phyloP scores from a whole-genome alignment of 2,113 vertebrate species.

The Psophia crepitans region DNA sequence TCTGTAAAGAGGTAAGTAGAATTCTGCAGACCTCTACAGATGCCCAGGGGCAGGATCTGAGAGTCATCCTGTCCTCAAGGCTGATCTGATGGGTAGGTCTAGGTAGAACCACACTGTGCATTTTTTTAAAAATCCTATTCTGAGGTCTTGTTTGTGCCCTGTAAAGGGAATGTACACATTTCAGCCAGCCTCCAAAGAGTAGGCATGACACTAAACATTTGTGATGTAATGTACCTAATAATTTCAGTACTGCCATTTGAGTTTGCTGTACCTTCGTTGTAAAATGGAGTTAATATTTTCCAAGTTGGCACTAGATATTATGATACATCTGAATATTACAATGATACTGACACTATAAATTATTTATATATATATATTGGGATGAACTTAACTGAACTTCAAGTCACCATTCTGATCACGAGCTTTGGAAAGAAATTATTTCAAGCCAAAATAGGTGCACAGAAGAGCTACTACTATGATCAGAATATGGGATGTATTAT shows the following conservation, averaged over 20 bases:
- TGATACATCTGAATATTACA: neutral
- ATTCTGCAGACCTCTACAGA: neutral
- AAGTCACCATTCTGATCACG: neutral
- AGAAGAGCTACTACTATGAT: neutral
- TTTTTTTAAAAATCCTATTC: neutral
- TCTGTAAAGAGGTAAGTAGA: neutral
- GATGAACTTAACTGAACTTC: neutral
- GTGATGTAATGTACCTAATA: neutral
- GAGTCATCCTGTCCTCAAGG: neutral
- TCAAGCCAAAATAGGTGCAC: neutral
- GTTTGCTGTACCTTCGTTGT: neutral
- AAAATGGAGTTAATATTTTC: neutral
- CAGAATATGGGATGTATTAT: neutral
- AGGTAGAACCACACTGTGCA: rapidly evolving
- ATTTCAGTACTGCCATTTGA: neutral
- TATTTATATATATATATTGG: neutral
- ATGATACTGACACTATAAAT: neutral
- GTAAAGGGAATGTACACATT: rapidly evolving
- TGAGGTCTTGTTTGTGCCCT: neutral
- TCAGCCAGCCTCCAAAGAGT: neutral
- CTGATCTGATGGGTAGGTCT: neutral
- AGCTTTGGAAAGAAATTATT: neutral
- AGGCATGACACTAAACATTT: neutral
- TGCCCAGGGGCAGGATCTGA: neutral
- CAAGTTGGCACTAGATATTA: neutral